These are phyloP conservation scores for Dromiciops gliroides DNA, from an alignment of 2,113 vertebrate genomes.

Conservation along the genomic window DNA sequence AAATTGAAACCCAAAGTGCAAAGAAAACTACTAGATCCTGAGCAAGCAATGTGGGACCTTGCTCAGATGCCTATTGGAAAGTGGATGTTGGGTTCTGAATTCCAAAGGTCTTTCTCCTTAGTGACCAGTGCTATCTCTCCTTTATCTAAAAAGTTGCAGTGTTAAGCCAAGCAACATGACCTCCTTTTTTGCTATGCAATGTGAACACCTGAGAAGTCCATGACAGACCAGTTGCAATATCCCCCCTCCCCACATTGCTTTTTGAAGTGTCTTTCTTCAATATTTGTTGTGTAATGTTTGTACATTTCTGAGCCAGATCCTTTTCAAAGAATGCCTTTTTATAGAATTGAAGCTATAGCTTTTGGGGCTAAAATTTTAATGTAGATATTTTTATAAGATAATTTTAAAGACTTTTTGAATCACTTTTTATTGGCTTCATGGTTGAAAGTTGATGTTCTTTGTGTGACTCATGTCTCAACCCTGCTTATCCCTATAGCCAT, in stretches of 20 bases:
- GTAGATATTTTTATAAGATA: conserved; percentile 87
- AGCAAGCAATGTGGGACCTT: conserved; percentile 53
- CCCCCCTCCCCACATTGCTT: conserved; percentile 59
- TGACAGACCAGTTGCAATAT: conserved; percentile 77
- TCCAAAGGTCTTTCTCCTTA: conserved; percentile 63
- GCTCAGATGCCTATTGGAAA: conserved; percentile 45
- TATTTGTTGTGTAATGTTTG: conserved; percentile 77
- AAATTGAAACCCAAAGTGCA: conserved; percentile 63
- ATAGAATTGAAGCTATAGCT: conserved; percentile 82
- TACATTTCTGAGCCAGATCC: conserved; percentile 84
- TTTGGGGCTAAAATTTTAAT: conserved; percentile 81
- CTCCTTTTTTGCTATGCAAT: conserved; percentile 90
- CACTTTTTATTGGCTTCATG: conserved; percentile 79
- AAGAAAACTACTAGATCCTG: conserved; percentile 5
- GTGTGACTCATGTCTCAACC: conserved; percentile 43
- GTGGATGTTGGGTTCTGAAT: conserved; percentile 50
- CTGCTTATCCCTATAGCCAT: conserved; percentile 38
- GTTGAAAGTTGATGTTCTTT: conserved; percentile 60
- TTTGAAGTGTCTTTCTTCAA: conserved; percentile 72
- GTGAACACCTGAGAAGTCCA: conserved; percentile 71
- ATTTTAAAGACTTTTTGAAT: conserved; percentile 81
- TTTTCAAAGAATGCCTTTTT: conserved; percentile 85
- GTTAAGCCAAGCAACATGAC: conserved; percentile 86
- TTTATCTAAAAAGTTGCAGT: conserved; percentile 77
- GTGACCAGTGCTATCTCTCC: conserved; percentile 69